Evolutionary conservation across 53 echinoderm and acorn worm genomes (phyloP), one percentile per base, ranked within the genome.

Genomic region (Astropecten irregularis): DNA sequence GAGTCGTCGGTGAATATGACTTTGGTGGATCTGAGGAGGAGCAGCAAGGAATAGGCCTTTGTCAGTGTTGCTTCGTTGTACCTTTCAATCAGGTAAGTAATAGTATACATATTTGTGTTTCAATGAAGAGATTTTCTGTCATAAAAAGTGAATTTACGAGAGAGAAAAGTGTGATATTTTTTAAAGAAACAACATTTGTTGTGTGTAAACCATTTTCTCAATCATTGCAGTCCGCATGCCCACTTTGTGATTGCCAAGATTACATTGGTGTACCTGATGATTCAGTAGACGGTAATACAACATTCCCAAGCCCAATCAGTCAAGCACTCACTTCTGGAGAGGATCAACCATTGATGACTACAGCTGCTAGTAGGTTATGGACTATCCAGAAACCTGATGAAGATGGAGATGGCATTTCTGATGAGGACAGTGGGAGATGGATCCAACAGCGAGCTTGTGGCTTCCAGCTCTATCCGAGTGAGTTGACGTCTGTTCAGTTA

Each of bases 21-120:
- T 73, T 30, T 22, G 40, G 19, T 18, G 66, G 40, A 40, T 44
- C 50, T 30, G 73, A 51, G 52, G 69, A 68, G 9, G 30, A 38
- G 60, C 54, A 89, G 68, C 32, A 37, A 64, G 89, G 64, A 2
- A 58, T 73, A 9, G n/a, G 64, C 10, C 46, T 73, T 3, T 89
- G 89, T 54, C 29, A 52, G n/a, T 89, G 89, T 26, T 89, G 89
- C 54, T 87, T 55, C 57, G 69, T n/a, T 1, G 0, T 0, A 52
- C 85, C 85, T 19, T 28, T 85, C 49, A 72, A 85, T 49, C 61
- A 85, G 73, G 85, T 85, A 61, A n/a, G n/a, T n/a, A n/a, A n/a
- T n/a, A n/a, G n/a, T n/a, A n/a, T n/a, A n/a, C n/a, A n/a, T n/a
- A n/a, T n/a, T n/a, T n/a, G n/a, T n/a, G n/a, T n/a, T n/a, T n/a